A percentile compares a stretch with the other conserved stretches of the same genome.
Conservation (phyloP, 2,888 invertebrate genomes). For the Achlya flavicornis region DNA sequence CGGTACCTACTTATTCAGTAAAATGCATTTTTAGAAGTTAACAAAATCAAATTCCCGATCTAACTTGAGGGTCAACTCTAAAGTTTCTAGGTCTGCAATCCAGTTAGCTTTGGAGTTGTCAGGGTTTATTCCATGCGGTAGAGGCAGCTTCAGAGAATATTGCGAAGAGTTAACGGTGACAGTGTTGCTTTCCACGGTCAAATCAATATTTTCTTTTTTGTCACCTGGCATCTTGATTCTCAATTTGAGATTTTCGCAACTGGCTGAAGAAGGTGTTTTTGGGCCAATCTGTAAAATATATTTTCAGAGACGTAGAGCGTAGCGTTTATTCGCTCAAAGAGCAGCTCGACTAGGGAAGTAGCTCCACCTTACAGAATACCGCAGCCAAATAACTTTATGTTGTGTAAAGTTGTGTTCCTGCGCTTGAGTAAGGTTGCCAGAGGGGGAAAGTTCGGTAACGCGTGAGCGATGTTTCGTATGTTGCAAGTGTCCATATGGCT, state of each 20-base stretch:
- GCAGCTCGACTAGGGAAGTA: too few species aligned
- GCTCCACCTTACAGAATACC: too few species aligned
- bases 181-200: constrained; percentile 85
- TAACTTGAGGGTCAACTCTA: constrained; percentile 89
- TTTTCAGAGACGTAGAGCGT: too few species aligned
- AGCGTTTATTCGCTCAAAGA: too few species aligned
- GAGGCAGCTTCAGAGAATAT: constrained; percentile 88
- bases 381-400: too few species aligned
- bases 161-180: constrained; percentile 86
- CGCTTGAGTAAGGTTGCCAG: too few species aligned
- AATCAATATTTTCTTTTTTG: constrained; percentile 88
- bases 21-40: constrained; percentile 87
- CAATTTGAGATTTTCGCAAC: constrained; percentile 95
- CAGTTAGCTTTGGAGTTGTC: constrained; percentile 92
- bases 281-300: constrained; percentile 87
- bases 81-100: constrained; percentile 85
- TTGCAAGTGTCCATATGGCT: too few species aligned
- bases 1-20: background rate
- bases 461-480: too few species aligned
- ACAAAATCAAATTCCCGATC: constrained; percentile 92
- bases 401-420: too few species aligned
- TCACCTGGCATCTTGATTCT: constrained; percentile 90
- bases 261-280: constrained; percentile 90
- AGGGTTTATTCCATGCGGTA: constrained; percentile 93
- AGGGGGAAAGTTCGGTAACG: too few species aligned